These are phyloP conservation scores for Campoletis sonorensis DNA, from an alignment of 1,140 invertebrate species.

Conservation along the genomic window DNA sequence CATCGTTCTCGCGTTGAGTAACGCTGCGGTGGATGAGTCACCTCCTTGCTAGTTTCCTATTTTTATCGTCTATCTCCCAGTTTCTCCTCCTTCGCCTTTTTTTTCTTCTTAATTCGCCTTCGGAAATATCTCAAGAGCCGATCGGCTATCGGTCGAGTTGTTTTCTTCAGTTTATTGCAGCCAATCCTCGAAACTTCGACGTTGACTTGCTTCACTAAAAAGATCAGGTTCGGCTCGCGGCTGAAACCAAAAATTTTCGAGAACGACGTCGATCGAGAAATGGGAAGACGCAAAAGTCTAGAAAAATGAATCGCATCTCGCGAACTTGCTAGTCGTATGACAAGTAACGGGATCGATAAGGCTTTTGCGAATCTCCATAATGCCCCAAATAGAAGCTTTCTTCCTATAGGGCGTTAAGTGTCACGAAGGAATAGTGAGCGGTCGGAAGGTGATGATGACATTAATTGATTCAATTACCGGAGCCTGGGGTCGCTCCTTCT, in stretches of 20 bases:
- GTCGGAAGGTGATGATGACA: background rate
- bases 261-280: background rate
- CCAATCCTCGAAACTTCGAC: slow-evolving; percentile 27
- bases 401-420: background rate
- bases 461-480: slow-evolving; percentile 10
- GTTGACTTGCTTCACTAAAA: background rate
- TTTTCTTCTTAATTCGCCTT: background rate
- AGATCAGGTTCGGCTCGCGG: background rate
- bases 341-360: background rate
- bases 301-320: slow-evolving; percentile 8
- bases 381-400: too few species aligned
- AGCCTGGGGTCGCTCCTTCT: background rate
- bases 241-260: background rate
- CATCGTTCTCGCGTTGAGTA: slow-evolving; percentile 4
- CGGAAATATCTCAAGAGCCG: slow-evolving; percentile 17
- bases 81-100: background rate
- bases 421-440: background rate
- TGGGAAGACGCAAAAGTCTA: background rate
- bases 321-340: background rate
- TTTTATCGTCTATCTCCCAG: background rate
- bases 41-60: background rate
- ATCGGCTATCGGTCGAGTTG: slow-evolving; percentile 35
- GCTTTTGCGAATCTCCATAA: background rate
- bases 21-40: slow-evolving; percentile 11
- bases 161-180: slow-evolving; percentile 29